Conservation (phyloP, 2,797 vertebrate species). For the Fringilla coelebs region DNA sequence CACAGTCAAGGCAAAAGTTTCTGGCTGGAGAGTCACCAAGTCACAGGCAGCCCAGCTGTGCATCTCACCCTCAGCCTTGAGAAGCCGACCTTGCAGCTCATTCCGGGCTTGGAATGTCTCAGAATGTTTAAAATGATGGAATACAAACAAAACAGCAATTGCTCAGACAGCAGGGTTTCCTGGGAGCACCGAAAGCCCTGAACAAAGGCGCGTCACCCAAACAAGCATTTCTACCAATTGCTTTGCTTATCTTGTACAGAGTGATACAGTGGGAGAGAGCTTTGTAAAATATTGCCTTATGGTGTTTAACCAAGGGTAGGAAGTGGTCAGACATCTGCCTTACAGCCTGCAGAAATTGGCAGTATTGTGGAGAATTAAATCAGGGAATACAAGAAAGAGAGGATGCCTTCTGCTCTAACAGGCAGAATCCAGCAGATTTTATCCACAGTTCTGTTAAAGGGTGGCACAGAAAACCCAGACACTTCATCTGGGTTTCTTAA, state of each 20-base stretch:
- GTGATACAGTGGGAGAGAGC: neutral
- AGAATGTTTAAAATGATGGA: neutral
- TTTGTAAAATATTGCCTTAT: neutral
- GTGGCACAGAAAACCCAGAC: neutral
- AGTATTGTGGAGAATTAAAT: neutral
- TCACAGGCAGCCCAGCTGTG: neutral
- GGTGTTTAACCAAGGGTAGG: neutral
- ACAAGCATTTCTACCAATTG: neutral
- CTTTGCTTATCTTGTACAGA: neutral
- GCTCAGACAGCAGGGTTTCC: neutral
- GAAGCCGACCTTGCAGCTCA: neutral
- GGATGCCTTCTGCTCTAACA: neutral
- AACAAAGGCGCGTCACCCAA: neutral
- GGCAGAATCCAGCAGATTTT: neutral
- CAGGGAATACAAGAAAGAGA: neutral
- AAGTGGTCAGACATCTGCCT: neutral
- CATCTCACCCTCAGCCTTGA: neutral
- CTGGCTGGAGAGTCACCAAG: neutral
- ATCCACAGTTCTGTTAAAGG: neutral
- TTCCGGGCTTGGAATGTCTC: neutral
- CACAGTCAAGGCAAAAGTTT: neutral
- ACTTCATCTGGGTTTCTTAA: neutral
- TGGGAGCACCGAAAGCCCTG: neutral
- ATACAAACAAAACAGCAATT: neutral
- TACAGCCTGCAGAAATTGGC: neutral